Evolutionary conservation across 2,888 invertebrate species (phyloP), one percentile per base, ranked within the genome.

Genomic region (Nomada lathburiana): DNA sequence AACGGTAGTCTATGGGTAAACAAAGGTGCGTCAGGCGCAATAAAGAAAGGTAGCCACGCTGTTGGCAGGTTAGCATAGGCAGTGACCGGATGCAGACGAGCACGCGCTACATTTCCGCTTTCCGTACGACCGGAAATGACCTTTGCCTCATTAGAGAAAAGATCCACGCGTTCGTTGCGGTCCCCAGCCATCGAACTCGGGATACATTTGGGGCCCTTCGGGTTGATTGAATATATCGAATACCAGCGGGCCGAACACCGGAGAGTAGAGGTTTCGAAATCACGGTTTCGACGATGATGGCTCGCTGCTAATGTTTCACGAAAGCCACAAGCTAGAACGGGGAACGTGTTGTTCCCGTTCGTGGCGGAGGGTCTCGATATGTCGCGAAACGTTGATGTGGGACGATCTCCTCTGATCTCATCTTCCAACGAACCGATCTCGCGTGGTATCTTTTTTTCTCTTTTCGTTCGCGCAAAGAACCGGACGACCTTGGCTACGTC

Each of bases 91-190:
- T 91, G 89, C 86, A 86, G 86, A 72, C 79, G 84, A 89, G 90
- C 92, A 92, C 92, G 92, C 88, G 90, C 86, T 88, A 71, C 83
- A 87, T 89, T 90, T 91, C 91, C 91, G 89, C 78, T 89, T 89
- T 89, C 80, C 70, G 86, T 79, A 80, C 80, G 91, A 78, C 86
- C 91, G 91, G 92, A 91, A 91, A 88, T 87, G 87, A 90, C 91
- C 90, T 90, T 89, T 89, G 83, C 67, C 76, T 89, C 83, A 85
- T 91, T 90, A 89, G 82, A 77, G 85, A 90, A 91, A 90, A 86
- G 82, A 60, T 74, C 60, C 87, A 85, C 87, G 88, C 76, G 74
- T 64, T 42, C 76, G 69, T 69, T 59, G n/a, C 70, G 68, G 67
- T 76, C 68, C 26, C 62, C 76, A 47, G 23, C 62, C 73, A 70